Evolutionary conservation across 2,888 invertebrate species (phyloP).

Genomic region (Pachymerium ferrugineum): DNA sequence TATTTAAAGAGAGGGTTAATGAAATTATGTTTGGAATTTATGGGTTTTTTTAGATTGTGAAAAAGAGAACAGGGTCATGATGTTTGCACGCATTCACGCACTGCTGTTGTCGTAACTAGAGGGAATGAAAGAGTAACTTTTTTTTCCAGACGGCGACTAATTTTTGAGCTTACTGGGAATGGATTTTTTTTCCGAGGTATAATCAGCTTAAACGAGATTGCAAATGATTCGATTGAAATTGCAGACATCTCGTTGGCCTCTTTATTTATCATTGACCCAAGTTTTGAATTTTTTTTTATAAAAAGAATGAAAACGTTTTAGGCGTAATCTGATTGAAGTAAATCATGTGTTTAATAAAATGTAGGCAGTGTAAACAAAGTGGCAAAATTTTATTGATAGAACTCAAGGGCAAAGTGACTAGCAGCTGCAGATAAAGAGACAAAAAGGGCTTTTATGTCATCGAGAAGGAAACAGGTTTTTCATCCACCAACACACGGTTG

Average conservation of each 20-base stretch:
- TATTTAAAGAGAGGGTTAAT: no score
- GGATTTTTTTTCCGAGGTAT: no score
- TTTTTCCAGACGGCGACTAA: no score
- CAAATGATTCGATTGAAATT: not conserved
- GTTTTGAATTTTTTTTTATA: not conserved
- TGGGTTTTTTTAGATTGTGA: no score
- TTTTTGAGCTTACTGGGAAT: no score
- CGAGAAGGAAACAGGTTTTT: conserved; percentile 13
- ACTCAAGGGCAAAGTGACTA: conserved; percentile 8
- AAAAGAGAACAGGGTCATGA: no score
- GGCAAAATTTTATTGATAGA: not conserved
- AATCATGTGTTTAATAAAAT: conserved; percentile 2
- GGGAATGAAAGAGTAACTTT: not conserved
- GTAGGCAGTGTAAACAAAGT: conserved; percentile 6
- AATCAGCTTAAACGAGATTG: not conserved
- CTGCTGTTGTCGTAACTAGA: no score
- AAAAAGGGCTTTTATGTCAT: conserved; percentile 13
- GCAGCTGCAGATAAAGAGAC: conserved; percentile 13
- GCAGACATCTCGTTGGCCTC: conserved; percentile 1
- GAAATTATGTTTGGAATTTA: no score
- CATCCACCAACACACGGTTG: conserved; percentile 1
- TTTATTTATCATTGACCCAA: conserved; percentile 9
- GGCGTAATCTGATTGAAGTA: not conserved
- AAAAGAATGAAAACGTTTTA: not conserved
- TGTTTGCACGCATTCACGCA: no score